phyloP scores from a whole-genome alignment of 2,888 invertebrate genomes.

The Eristalis tenax region DNA sequence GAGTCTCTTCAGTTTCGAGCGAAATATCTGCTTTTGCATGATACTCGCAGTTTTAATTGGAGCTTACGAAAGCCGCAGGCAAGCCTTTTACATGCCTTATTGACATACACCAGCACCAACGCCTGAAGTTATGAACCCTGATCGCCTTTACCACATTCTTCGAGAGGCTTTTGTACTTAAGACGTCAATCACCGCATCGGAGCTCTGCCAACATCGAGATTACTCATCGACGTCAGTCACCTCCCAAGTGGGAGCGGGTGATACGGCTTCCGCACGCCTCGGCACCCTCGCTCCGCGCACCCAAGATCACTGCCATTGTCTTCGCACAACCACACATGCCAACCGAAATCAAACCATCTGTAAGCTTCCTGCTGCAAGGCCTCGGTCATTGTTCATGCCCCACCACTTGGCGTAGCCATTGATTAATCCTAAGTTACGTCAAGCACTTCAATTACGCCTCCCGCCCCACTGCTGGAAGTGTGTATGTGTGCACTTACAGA shows the following conservation, averaged over 20 bases:
- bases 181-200: background rate
- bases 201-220: background rate
- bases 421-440: slow-evolving; percentile 45
- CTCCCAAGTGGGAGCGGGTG: background rate
- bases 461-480: background rate
- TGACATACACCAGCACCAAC: background rate
- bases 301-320: background rate
- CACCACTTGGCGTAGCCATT: slow-evolving; percentile 29
- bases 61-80: too few species aligned
- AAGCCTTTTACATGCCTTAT: too few species aligned
- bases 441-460: slow-evolving; percentile 17
- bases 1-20: too few species aligned
- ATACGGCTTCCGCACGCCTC: background rate
- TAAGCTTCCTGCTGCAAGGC: background rate
- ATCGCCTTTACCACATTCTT: background rate
- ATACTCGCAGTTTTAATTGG: too few species aligned
- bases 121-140: background rate
- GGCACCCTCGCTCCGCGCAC: background rate
- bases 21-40: too few species aligned
- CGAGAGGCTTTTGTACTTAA: background rate
- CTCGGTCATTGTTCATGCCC: background rate
- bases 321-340: background rate
- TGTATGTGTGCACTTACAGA: slow-evolving; percentile 28
- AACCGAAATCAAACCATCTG: background rate
- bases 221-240: background rate